Conservation (phyloP, 92 coral and sea anemone genomes). For the Actinostola sp. region DNA sequence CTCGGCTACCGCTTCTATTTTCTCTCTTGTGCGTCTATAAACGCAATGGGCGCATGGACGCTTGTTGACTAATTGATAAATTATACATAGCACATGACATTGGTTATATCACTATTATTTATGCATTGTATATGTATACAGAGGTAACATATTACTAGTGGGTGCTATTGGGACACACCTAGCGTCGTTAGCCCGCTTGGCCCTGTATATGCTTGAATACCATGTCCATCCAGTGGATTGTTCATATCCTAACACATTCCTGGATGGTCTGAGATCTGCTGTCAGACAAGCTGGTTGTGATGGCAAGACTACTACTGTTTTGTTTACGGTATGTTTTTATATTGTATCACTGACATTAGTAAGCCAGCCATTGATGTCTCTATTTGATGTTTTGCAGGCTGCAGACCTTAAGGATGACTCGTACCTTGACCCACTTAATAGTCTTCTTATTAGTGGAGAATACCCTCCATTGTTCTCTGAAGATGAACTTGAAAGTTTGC, state of each 20-base stretch:
- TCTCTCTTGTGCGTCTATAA: no score
- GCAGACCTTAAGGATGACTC: conserved; percentile 87
- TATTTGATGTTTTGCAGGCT: conserved; percentile 46
- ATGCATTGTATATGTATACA: no score
- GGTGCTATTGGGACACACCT: conserved; percentile 97
- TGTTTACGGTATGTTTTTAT: conserved; percentile 62
- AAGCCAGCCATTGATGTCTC: no score
- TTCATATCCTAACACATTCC: conserved; percentile 84
- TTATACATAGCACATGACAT: no score
- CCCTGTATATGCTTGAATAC: conserved; percentile 92
- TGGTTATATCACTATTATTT: no score
- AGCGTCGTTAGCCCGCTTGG: conserved; percentile 75
- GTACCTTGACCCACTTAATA: conserved; percentile 92
- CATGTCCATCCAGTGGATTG: conserved; percentile 91
- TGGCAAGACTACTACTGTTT: conserved; percentile 95
- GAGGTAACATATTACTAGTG: conserved; percentile 88
- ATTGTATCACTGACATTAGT: no score
- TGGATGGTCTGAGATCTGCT: conserved; percentile 96
- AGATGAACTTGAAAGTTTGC: conserved; percentile 92
- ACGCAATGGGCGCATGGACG: no score
- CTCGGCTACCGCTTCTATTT: no score
- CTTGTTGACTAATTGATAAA: no score
- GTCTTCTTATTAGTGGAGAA: conserved; percentile 92
- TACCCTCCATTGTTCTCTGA: conserved; percentile 95
- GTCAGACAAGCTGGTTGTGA: conserved; percentile 99